Percentiles rank a stretch among this genome's conserved stretches.
Evolutionary conservation across 2,888 invertebrate genomes (phyloP).

Genomic region (Chrysolina americana): DNA sequence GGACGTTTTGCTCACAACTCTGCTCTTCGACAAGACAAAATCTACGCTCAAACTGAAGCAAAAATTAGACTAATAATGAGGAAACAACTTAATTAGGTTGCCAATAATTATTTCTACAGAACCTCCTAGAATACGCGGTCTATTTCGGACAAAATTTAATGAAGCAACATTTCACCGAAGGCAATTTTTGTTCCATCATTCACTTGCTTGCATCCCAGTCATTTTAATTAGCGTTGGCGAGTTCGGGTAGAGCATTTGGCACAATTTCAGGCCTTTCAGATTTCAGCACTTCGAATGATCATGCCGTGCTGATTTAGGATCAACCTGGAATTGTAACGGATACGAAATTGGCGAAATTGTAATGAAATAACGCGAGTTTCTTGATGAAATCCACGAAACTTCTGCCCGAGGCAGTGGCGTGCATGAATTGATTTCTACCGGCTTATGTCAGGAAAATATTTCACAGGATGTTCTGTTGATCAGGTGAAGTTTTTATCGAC

Average conservation of each 20-base stretch:
- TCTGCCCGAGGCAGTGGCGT: not conserved
- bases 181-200: constrained; percentile 53
- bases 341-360: not conserved
- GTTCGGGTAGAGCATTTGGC: constrained; percentile 53
- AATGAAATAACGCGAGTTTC: constrained; percentile 1
- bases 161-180: constrained; percentile 43
- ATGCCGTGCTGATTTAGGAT: constrained; percentile 12
- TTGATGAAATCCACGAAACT: not conserved
- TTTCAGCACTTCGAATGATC: constrained; percentile 47
- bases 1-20: too few species aligned
- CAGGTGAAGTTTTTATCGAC: too few species aligned
- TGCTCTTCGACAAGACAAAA: too few species aligned
- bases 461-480: too few species aligned
- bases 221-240: constrained; percentile 57
- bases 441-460: too few species aligned
- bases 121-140: not conserved
- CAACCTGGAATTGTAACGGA: not conserved
- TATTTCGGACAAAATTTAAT: constrained; percentile 39
- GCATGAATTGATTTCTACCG: too few species aligned
- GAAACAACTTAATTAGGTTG: not conserved
- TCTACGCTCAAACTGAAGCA: too few species aligned
- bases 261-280: constrained; percentile 52
- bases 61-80: too few species aligned
- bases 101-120: not conserved
- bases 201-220: constrained; percentile 55